Conservation (phyloP, 2,113 vertebrate genomes). For the Osmerus mordax region DNA sequence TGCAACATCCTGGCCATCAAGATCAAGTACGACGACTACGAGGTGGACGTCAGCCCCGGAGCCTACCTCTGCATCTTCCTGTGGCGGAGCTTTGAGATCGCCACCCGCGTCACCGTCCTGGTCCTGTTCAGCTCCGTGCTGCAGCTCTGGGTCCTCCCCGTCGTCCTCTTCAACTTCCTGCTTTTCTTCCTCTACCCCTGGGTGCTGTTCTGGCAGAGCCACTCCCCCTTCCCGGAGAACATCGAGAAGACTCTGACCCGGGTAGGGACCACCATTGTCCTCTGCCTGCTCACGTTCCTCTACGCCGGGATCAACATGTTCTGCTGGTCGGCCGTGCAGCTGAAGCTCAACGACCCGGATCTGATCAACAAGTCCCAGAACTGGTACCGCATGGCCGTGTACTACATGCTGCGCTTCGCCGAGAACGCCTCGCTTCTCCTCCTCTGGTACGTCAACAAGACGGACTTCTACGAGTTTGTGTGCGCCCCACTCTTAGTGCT, state of each 20-base stretch:
- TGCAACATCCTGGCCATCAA: constrained; percentile 98
- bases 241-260: constrained; percentile 91
- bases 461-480: constrained; percentile 83
- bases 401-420: constrained; percentile 87
- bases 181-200: constrained; percentile 88
- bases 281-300: constrained; percentile 90
- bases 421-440: constrained; percentile 89
- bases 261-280: constrained; percentile 87
- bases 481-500: constrained; percentile 83
- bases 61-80: constrained; percentile 93
- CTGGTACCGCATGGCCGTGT: constrained; percentile 84
- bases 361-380: constrained; percentile 93
- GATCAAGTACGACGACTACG: constrained; percentile 95
- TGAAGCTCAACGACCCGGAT: constrained; percentile 87
- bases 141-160: constrained; percentile 83
- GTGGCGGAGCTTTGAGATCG: constrained; percentile 96
- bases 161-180: constrained; percentile 83
- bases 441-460: constrained; percentile 87
- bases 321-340: constrained; percentile 95
- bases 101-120: constrained; percentile 84
- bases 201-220: constrained; percentile 89
- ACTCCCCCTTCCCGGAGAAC: constrained; percentile 90
- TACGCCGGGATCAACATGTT: constrained; percentile 98
- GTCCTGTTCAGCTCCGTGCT: constrained; percentile 94
- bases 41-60: constrained; percentile 80